These are phyloP conservation scores for Zenarchopterus dispar DNA, from an alignment of 2,797 vertebrate species.

Conservation along the genomic window DNA sequence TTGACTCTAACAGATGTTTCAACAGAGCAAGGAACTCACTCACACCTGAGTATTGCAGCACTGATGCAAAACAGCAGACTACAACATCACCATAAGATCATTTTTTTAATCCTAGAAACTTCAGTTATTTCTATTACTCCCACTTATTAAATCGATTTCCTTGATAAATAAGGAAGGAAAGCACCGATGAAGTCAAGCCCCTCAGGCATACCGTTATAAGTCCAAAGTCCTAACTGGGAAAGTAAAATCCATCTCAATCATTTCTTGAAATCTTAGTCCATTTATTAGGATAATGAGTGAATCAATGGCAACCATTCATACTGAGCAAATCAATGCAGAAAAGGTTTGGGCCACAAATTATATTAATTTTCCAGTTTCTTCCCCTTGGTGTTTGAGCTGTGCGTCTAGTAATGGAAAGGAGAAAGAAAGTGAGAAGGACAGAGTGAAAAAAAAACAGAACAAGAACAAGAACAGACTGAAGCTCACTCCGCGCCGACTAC, in stretches of 20 bases:
- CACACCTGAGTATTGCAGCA: background rate
- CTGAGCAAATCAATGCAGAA: constrained; percentile 51
- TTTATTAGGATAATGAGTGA: constrained; percentile 46
- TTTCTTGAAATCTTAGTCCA: constrained; percentile 57
- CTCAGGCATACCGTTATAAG: background rate
- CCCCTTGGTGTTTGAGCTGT: background rate
- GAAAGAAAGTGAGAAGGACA: background rate
- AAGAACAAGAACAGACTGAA: background rate
- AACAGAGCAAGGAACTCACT: too few species aligned
- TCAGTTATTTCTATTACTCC: background rate
- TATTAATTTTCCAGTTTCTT: constrained; percentile 39
- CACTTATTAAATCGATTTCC: background rate
- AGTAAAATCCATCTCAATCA: constrained; percentile 43
- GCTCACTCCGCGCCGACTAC: constrained; percentile 5
- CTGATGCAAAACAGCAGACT: background rate
- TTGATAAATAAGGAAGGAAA: constrained; percentile 11
- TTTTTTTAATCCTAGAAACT: background rate
- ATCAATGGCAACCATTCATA: constrained; percentile 50
- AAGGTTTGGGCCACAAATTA: constrained; percentile 10
- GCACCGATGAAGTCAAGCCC: background rate
- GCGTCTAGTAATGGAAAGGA: constrained; percentile 2
- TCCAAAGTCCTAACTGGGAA: constrained; percentile 40
- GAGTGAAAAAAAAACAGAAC: constrained; percentile 5
- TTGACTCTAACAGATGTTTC: too few species aligned
- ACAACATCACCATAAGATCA: too few species aligned